Evolutionary conservation across 2,888 invertebrate genomes (phyloP), one percentile per base, ranked within the genome.

Genomic region (Cyrtodaria siliqua): DNA sequence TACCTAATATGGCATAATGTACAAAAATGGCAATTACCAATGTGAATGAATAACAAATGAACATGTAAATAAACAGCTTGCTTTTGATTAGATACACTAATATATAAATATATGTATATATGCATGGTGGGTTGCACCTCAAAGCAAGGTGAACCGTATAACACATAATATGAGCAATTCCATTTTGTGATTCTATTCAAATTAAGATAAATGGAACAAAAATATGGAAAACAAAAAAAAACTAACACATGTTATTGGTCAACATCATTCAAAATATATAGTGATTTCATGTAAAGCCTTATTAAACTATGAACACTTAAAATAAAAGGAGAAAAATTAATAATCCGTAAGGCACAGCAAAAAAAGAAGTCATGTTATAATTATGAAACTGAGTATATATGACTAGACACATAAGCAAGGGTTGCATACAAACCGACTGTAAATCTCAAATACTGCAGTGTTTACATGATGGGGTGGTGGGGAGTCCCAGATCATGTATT

Each of bases 331-430:
- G 80, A 79, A 76, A 81, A 75, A 84, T 79, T 83, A 76, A 84
- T 84, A 82, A 85, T 86, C 85, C 83, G 84, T 89, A 90, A 90
- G 90, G 90, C 90, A 90, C 90, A 86, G 90, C 88, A 87, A 89
- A 86, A 88, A 82, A 50, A 56, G 80, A 84, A 83, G 88, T 87
- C 86, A 87, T 88, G 87, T 87, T 85, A 85, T 75, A 82, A 33
- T 71, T 62, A 71, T 78, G 79, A 77, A 83, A 85, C 78, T 86
- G 87, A 88, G 87, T 86, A 86, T 84, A 86, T 86, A 84, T 87
- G 83, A 85, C 82, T 85, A 81, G 84, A 85, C 79, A 82, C 75
- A 61, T 74, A 78, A 81, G 78, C 77, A 74, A 71, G 69, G 33
- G 68, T 57, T 72, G 63, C 66, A 70, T 72, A 78, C 68, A 63